phyloP scores from a whole-genome alignment of 1,140 invertebrate species.

The Drosophila kurseongensis region DNA sequence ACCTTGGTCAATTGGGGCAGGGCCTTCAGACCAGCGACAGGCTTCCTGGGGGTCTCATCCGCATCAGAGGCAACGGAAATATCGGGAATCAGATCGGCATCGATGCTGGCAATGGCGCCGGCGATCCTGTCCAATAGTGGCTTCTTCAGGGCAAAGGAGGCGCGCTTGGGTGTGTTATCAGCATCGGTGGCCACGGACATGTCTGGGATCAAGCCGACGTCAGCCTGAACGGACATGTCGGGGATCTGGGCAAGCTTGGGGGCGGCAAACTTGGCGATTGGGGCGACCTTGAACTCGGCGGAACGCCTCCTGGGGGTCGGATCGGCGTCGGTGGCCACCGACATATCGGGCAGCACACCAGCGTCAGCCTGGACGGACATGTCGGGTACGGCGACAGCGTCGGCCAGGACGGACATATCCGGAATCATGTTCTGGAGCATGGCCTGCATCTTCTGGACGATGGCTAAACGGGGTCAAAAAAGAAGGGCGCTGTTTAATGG shows the following conservation, averaged over 20 bases:
- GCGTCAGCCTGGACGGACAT: conserved; percentile 40
- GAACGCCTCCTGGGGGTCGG: conserved; percentile 14
- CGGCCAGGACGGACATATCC: conserved; percentile 38
- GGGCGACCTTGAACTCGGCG: conserved; percentile 19
- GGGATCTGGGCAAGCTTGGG: conserved; percentile 1
- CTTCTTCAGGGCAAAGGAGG: conserved; percentile 11
- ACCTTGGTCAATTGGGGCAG: conserved; percentile 13
- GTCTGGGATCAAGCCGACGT: conserved; percentile 43
- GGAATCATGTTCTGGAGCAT: conserved; percentile 30
- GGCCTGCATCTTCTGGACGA: conserved; percentile 28
- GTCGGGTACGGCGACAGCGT: conserved; percentile 23
- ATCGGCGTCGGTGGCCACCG: conserved; percentile 36
- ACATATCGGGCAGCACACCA: conserved; percentile 43
- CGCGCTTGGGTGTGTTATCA: conserved; percentile 9
- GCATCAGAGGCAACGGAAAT: conserved; percentile 58
- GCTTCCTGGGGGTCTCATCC: conserved; percentile 6
- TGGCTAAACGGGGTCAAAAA: background rate
- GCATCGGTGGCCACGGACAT: conserved; percentile 56
- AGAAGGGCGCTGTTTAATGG: too few relatives aligned
- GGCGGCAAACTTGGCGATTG: background rate
- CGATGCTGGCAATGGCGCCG: conserved; percentile 2
- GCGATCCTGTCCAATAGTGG: conserved; percentile 6
- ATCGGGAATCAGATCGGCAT: conserved; percentile 57
- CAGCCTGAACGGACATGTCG: conserved; percentile 29
- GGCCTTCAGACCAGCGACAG: conserved; percentile 5